These are phyloP conservation scores for Triplophysa bombifrons DNA, from an alignment of 2,797 vertebrate genomes.

Conservation along the genomic window DNA sequence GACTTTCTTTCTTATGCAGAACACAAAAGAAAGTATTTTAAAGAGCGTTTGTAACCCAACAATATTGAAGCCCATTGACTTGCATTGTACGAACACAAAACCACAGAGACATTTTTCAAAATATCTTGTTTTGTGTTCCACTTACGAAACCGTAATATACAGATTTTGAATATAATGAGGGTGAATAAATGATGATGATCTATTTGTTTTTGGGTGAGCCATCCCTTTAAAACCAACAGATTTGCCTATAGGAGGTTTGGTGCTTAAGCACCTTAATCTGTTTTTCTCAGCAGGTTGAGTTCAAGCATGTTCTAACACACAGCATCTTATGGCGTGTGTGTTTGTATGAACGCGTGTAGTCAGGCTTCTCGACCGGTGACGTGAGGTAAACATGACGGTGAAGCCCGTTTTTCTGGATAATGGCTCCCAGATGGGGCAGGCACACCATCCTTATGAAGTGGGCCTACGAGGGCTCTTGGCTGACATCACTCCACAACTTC, in stretches of 20 bases:
- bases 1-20: too few relatives aligned
- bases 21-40: too few relatives aligned
- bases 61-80: too few relatives aligned
- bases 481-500: constrained; percentile 49
- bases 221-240: background rate
- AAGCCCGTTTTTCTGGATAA: constrained; percentile 71
- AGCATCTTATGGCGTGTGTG: background rate
- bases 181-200: too few relatives aligned
- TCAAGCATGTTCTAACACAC: background rate
- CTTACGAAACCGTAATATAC: too few relatives aligned
- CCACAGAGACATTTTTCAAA: too few relatives aligned
- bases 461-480: constrained; percentile 36
- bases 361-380: constrained; percentile 62
- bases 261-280: background rate
- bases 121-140: too few relatives aligned
- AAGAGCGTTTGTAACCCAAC: too few relatives aligned
- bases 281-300: background rate
- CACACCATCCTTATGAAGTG: constrained; percentile 58
- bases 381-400: constrained; percentile 67
- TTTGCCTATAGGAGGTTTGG: too few relatives aligned
- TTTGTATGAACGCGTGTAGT: constrained; percentile 10
- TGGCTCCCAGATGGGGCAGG: constrained; percentile 71
- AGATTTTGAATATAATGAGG: too few relatives aligned
- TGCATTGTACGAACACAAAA: too few relatives aligned
- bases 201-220: too few relatives aligned